Base-by-base conservation (phyloP, 2,797 vertebrate species). In the Cheracebus regulus region DNA sequence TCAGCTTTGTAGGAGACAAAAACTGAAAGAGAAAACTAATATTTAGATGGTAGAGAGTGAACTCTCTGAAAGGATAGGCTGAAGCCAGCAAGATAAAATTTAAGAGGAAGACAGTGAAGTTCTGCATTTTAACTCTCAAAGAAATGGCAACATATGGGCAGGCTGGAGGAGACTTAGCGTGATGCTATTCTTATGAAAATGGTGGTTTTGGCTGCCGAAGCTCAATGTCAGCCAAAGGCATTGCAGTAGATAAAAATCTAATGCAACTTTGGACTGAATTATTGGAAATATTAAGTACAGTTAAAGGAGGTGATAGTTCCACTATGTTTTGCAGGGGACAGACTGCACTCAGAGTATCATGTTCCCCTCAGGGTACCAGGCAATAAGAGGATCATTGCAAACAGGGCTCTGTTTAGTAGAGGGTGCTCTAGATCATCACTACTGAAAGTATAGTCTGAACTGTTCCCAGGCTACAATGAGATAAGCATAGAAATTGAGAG, bases 121-220 rank as follows among this genome's bases (percentile, higher is more conserved):
- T 94, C 46, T 94, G 80, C 76, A 72, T 89, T 96, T 92, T 96
- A 88, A 84, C 55, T 95, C 76, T 87, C 81, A 84, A 87, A 76
- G 94, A 96, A 97, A 90, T 89, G 88, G 48, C 12, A 93, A 61
- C 58, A 87, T 83, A 75, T 93, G 83, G 83, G 61, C 24, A 83
- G n/a, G 0, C 61, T 95, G 41, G 50, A 93, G 81, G 90, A 90
- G n/a, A 90, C 76, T 67, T 93, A 90, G 61, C 70, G 33, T 75
- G 87, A 57, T 95, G 70, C 10, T 93, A 12, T 94, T 86, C 76
- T 93, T 90, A 83, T 28, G 28, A 64, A 94, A 86, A 75, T 78
- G 39, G 39, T 95, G 48, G 39, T 93, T 93, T 92, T 78, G 89
- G 83, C 87, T 95, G 61, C 61, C 0, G 80, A 39, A 93, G 61